Conservation (phyloP, 1,140 invertebrate species). For the Ceratosolen fusciceps region DNA sequence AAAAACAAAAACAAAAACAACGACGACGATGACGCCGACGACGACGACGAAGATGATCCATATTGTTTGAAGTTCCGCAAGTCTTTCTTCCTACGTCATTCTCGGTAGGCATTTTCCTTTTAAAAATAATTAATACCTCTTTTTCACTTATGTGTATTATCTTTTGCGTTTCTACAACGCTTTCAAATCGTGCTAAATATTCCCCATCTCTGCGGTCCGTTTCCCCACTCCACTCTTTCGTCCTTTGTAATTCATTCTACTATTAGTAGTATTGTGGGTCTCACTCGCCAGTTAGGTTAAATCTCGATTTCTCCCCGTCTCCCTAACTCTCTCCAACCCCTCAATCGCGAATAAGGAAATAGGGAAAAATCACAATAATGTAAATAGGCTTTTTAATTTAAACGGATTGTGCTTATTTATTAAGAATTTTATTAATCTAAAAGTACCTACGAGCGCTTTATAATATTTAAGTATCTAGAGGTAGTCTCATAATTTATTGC, state of each 20-base stretch:
- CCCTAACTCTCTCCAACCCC: background rate
- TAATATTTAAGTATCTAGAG: background rate
- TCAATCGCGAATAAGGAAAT: background rate
- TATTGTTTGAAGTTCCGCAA: background rate
- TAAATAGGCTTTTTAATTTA: slow-evolving; percentile 13
- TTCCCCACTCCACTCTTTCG: too few relatives aligned
- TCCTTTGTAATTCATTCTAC: too few relatives aligned
- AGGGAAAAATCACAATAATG: too few relatives aligned
- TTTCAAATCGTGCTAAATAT: too few relatives aligned
- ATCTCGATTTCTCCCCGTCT: background rate
- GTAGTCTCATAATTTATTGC: slow-evolving; percentile 37
- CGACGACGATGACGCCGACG: too few relatives aligned
- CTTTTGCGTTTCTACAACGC: too few relatives aligned
- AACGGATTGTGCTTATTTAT: slow-evolving; percentile 28
- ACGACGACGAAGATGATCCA: slow-evolving; percentile 8
- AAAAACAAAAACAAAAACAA: too few relatives aligned
- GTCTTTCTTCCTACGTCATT: background rate
- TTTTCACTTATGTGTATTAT: background rate
- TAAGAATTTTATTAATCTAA: slow-evolving; percentile 47
- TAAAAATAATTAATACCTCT: background rate
- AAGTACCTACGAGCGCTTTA: background rate
- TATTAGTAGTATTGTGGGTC: too few relatives aligned
- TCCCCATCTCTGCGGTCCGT: too few relatives aligned
- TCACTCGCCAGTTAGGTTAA: background rate
- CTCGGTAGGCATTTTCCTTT: background rate